phyloP scores from a whole-genome alignment of 2,113 vertebrate genomes.

The Taxidea taxus region DNA sequence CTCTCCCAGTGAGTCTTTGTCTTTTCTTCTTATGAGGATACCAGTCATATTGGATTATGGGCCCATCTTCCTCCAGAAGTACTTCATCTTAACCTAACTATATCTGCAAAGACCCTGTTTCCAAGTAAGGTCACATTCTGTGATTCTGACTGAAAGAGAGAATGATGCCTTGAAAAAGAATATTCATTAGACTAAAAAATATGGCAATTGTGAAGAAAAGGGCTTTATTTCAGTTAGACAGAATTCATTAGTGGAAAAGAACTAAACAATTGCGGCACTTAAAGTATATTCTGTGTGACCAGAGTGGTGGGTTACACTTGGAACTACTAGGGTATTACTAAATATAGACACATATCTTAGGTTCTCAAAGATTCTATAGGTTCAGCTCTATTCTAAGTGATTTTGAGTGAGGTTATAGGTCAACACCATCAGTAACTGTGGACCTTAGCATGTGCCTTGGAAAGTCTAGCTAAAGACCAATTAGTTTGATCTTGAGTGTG shows the following conservation, averaged over 20 bases:
- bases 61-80: neutral
- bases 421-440: neutral
- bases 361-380: neutral
- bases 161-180: conserved; percentile 74
- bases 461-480: neutral
- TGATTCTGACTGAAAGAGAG: neutral
- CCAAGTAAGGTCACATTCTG: neutral
- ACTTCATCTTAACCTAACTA: neutral
- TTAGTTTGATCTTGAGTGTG: neutral
- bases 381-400: neutral
- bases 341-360: neutral
- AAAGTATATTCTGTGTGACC: conserved; percentile 71
- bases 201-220: conserved; percentile 72
- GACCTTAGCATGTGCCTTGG: neutral
- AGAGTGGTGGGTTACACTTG: conserved; percentile 59
- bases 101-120: neutral
- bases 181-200: conserved; percentile 76
- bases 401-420: neutral
- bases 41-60: neutral
- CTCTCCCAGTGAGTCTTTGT: neutral
- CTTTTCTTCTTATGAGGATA: neutral
- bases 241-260: conserved; percentile 36
- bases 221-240: conserved; percentile 72
- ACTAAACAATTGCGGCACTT: conserved; percentile 64
- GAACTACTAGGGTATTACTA: neutral